Conservation (phyloP, 1,140 invertebrate species). For the Plectrocnemia conspersa region DNA sequence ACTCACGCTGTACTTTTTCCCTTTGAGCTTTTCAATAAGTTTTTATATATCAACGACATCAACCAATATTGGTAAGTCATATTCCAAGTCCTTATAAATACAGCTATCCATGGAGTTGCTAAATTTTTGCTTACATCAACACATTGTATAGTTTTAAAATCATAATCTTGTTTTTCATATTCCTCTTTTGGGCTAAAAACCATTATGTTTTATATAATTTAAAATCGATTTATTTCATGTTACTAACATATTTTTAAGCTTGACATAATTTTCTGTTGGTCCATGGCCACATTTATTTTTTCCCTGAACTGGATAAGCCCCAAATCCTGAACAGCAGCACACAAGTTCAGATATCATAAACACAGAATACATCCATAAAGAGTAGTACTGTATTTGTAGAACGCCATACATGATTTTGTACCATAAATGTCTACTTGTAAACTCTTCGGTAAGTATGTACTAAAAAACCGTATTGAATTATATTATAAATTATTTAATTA, state of each 20-base stretch:
- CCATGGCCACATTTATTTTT: slow-evolving; percentile 74
- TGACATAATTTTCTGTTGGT: slow-evolving; percentile 60
- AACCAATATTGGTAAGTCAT: slow-evolving; percentile 95
- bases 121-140: slow-evolving; percentile 77
- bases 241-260: slow-evolving; percentile 52
- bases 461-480: slow-evolving; percentile 52
- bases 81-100: slow-evolving; percentile 91
- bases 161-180: slow-evolving; percentile 57
- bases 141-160: slow-evolving; percentile 81
- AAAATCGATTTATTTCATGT: neutral
- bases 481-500: no score
- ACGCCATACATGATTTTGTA: slow-evolving; percentile 82
- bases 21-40: slow-evolving; percentile 66
- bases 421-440: slow-evolving; percentile 60
- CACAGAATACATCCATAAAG: slow-evolving; percentile 84
- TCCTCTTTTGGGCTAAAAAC: slow-evolving; percentile 45
- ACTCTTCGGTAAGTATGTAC: slow-evolving; percentile 67
- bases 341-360: slow-evolving; percentile 86
- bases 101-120: slow-evolving; percentile 67
- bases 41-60: slow-evolving; percentile 79
- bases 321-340: slow-evolving; percentile 85
- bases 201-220: slow-evolving; percentile 9
- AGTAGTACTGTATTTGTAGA: slow-evolving; percentile 81
- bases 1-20: slow-evolving; percentile 44
- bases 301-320: slow-evolving; percentile 76